Evolutionary conservation across 2,113 vertebrate genomes (phyloP), one percentile per base, ranked within the genome.

Genomic region (Hyperoodon ampullatus): DNA sequence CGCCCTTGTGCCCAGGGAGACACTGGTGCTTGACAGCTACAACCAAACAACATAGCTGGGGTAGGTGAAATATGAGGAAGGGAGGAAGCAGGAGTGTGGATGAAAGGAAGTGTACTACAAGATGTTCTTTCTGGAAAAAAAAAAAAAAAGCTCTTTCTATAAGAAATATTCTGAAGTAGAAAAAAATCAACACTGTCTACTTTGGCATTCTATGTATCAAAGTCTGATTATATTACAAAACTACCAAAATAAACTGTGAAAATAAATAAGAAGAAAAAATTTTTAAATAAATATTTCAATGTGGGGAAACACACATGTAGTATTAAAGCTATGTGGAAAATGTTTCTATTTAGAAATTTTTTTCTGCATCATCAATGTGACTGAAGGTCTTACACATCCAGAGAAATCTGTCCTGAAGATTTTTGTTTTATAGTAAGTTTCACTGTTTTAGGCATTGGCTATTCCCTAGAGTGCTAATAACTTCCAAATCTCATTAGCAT

Each of bases 21-120:
- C 26, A 53, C 72, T 66, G 33, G 4, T 21, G 30, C 30, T 47
- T n/a, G 30, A 16, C 21, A 84, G 7, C 12, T 66, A 4, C 24
- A 47, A 26, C 6, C 24, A 39, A 47, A 60, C 28, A 71, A 18
- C 2, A 24, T 3, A 8, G 8, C 5, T 35, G 35, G 11, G 35
- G 6, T 24, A 4, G 3, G 0, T 33, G 0, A 7, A 6, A 6
- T 16, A 53, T 2, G 42, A 35, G 4, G 24, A 74, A 50, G 2
- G 26, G 19, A 95, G 3, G 18, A 60, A 42, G 1, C 3, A 71
- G 1, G 47, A 47, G 6, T 18, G 3, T 12, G 35, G 4, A 26
- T 24, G 14, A 55, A 44, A 10, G 53, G 0, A 68, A 21, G 15
- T 39, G 2, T 2, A 18, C 8, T 6, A 78, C 7, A 24, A 53